phyloP scores from a whole-genome alignment of 2,888 invertebrate genomes.

The Celastrina argiolus region DNA sequence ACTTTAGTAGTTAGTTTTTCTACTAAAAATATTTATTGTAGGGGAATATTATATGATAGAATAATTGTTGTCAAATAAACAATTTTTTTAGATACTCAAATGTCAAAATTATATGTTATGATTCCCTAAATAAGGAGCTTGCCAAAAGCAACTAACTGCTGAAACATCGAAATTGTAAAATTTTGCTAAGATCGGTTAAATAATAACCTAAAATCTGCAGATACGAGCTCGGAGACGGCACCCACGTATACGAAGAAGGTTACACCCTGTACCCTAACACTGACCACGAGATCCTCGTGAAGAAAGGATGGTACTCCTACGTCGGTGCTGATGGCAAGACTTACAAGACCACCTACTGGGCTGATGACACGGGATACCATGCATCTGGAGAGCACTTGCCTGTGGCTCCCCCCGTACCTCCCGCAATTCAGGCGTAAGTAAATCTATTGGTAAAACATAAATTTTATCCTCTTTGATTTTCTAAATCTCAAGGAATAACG shows the following conservation, averaged over 20 bases:
- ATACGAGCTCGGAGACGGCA: constrained; percentile 66
- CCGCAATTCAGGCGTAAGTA: constrained; percentile 65
- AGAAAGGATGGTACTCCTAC: constrained; percentile 71
- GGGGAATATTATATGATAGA: too few relatives aligned
- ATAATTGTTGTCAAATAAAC: too few relatives aligned
- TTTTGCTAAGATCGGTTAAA: neutral
- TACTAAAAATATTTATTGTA: too few relatives aligned
- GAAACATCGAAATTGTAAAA: neutral
- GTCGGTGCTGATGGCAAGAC: constrained; percentile 59
- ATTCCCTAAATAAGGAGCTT: too few relatives aligned
- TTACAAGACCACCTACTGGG: constrained; percentile 68
- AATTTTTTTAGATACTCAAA: too few relatives aligned
- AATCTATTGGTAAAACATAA: neutral
- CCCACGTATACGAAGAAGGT: constrained; percentile 66
- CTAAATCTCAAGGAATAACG: too few relatives aligned
- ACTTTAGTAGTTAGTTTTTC: too few relatives aligned
- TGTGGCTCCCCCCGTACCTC: constrained; percentile 59
- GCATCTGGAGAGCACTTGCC: constrained; percentile 69
- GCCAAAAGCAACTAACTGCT: too few relatives aligned
- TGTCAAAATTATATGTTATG: too few relatives aligned
- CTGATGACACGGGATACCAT: constrained; percentile 68
- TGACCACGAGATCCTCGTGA: constrained; percentile 60
- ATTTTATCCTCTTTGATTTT: too few relatives aligned
- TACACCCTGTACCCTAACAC: constrained; percentile 56
- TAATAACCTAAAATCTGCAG: constrained; percentile 37